Evolutionary conservation across 2,113 vertebrate species (phyloP), one percentile per base, ranked within the genome.

Genomic region (Willisornis vidua): DNA sequence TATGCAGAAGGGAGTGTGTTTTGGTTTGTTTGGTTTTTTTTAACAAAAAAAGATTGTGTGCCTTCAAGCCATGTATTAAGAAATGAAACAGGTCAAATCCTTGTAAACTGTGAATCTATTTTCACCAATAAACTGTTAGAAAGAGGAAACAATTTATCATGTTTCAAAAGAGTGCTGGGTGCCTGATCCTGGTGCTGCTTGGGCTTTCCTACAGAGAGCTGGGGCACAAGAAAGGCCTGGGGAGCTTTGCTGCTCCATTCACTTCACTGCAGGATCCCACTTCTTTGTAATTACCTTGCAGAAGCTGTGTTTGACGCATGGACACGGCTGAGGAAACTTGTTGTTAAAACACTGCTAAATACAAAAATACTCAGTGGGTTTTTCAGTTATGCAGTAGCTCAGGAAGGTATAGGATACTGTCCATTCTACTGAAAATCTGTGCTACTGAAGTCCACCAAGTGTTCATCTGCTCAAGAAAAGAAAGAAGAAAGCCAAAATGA

Each of bases 161-260:
- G 17, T 79, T 54, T 67, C 43, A 65, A 75, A 84, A 49, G 31
- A 26, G 15, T 68, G 43, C 12, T 2, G 8, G 8, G 19, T 39
- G 49, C 12, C 54, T 29, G 22, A 19, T 35, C 19, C 59, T 58
- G 78, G n/a, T 0, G 1, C 45, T 46, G 43, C 29, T n/a, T 25
- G 46, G 22, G 59, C 23, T 72, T 65, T 79, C 45, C 55, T 41
- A 37, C 55, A 80, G 68, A 55, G 46, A 73, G 43, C 19, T 3
- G 4, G 13, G 39, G 25, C 0, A 1, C 15, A 46, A n/a, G 61
- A 45, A 71, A 39, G 14, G 48, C 6, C 8, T 2, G 2, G 5
- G 24, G 31, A 84, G 28, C 23, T 81, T 25, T 61, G 33, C 80
- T 45, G 61, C 51, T 59, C 31, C 28, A 4, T 28, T 19, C 10